phyloP scores from a whole-genome alignment of 2,797 vertebrate genomes.

The Enteromius radiatus region DNA sequence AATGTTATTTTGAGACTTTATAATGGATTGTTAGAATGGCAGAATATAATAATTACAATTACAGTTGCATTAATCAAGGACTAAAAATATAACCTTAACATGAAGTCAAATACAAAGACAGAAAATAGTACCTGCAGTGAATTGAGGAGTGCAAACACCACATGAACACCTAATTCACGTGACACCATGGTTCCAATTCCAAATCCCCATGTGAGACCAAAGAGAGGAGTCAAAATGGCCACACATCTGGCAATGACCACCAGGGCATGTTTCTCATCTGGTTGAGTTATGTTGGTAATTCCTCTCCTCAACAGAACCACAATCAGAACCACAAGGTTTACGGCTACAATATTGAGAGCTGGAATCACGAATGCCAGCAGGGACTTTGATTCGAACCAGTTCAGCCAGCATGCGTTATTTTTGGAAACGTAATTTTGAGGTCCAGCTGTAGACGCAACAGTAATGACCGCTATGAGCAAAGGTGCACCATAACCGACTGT shows the following conservation, averaged over 20 bases:
- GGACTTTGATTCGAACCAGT: too few relatives aligned
- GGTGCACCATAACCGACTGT: conserved; percentile 86
- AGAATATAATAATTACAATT: not conserved
- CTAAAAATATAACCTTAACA: not conserved
- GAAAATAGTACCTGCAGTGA: conserved; percentile 46
- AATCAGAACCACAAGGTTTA: too few relatives aligned
- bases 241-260: conserved; percentile 83
- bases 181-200: conserved; percentile 57
- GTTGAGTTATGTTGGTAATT: conserved; percentile 48
- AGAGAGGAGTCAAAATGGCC: conserved; percentile 83
- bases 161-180: not conserved
- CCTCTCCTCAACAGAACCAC: too few relatives aligned
- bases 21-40: not conserved
- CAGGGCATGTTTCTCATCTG: conserved; percentile 78
- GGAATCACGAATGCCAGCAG: too few relatives aligned
- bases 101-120: not conserved
- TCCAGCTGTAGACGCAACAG: conserved; percentile 84
- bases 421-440: conserved; percentile 68
- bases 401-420: conserved; percentile 76
- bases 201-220: conserved; percentile 94
- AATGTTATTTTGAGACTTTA: not conserved
- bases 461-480: conserved; percentile 82
- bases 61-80: not conserved
- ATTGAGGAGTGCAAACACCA: conserved; percentile 52
- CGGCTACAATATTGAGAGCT: too few relatives aligned